Percentiles rank a stretch among this genome's conserved stretches.
Conservation (phyloP, 2,797 vertebrate genomes). For the Cercopithecus diana region DNA sequence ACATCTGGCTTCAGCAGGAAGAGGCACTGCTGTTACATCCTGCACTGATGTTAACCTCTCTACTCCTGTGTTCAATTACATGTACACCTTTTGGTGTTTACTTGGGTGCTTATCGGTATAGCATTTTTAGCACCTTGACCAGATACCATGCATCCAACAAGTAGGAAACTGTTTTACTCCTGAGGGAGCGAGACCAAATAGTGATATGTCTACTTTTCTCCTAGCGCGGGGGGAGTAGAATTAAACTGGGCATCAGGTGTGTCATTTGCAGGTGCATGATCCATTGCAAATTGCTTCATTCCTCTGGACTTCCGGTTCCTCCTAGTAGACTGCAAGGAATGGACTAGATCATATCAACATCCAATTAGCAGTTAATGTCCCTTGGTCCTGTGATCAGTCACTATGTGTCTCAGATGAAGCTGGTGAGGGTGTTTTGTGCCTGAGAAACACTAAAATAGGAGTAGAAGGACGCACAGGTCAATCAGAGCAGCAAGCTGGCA, state of each 20-base stretch:
- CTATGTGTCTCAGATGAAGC: not conserved
- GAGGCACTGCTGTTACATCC: rapidly evolving
- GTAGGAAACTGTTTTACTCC: not conserved
- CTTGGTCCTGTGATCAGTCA: too few relatives aligned
- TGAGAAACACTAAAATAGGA: too few relatives aligned
- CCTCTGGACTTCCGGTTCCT: not conserved
- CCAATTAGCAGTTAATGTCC: rapidly evolving
- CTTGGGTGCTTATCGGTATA: not conserved
- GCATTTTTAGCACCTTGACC: not conserved
- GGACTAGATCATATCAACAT: not conserved
- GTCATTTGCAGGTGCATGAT: not conserved
- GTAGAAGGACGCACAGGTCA: not conserved
- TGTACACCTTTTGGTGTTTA: not conserved
- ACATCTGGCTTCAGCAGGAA: not conserved
- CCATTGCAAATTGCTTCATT: not conserved
- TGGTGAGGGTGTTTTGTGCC: not conserved
- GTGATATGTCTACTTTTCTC: not conserved
- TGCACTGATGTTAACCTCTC: not conserved
- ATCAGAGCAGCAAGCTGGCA: not conserved
- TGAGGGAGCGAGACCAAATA: not conserved
- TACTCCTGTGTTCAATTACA: not conserved
- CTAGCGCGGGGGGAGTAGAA: not conserved
- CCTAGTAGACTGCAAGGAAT: not conserved
- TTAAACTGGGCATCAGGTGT: not conserved
- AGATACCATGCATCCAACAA: not conserved